A percentile compares a stretch with the other conserved stretches of the same genome.
phyloP scores from a whole-genome alignment of 2,888 invertebrate species.

The Hypsopygia costalis region DNA sequence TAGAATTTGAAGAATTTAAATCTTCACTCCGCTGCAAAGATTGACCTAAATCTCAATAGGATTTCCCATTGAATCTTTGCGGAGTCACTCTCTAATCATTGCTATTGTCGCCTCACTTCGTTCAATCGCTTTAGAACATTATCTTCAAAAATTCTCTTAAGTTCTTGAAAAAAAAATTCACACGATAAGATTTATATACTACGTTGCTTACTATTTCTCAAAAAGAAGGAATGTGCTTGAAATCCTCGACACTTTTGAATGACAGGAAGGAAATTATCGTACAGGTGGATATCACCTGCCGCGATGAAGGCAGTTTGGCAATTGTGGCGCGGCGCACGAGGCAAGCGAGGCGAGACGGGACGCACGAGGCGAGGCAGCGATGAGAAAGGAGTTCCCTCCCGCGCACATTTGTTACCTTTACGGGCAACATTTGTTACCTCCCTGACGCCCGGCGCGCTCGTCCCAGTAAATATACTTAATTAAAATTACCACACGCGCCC shows the following conservation, averaged over 20 bases:
- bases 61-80: conserved; percentile 20
- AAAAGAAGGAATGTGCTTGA: conserved; percentile 29
- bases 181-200: background rate
- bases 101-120: conserved; percentile 6
- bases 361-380: conserved; percentile 9
- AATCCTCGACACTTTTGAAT: conserved; percentile 37
- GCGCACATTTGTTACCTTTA: conserved; percentile 66
- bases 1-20: conserved; percentile 61
- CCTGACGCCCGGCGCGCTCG: conserved; percentile 43
- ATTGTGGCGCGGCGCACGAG: conserved; percentile 11
- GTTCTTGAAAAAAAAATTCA: background rate
- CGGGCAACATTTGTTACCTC: conserved; percentile 63
- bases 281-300: conserved; percentile 56
- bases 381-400: conserved; percentile 23
- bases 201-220: background rate
- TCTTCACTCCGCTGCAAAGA: conserved; percentile 45
- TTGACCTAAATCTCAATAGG: conserved; percentile 38
- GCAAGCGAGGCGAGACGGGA: conserved; percentile 20
- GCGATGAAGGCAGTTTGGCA: conserved; percentile 23
- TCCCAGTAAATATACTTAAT: conserved; percentile 71
- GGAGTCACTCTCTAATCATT: conserved; percentile 16
- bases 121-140: background rate
- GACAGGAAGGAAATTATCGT: conserved; percentile 53
- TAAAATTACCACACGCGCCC: conserved; percentile 69
- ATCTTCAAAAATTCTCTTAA: background rate